Base-by-base conservation (phyloP, 2,113 vertebrate species). In the Trogon surrucura region DNA sequence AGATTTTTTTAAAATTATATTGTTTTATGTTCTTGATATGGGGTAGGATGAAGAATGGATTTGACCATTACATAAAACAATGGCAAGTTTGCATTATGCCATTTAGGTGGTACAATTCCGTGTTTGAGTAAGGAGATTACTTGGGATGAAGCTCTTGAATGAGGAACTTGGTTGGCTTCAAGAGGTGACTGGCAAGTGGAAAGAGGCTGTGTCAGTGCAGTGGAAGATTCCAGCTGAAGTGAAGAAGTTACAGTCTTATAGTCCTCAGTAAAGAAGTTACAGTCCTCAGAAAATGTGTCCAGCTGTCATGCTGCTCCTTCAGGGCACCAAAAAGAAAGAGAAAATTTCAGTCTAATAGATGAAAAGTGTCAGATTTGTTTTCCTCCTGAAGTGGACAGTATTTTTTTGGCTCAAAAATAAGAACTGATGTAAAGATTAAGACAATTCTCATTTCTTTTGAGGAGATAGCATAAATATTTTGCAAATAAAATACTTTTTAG, bases 391-490 rank as follows among this genome's bases (percentile, higher is more conserved):
- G 79, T 5, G 7, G 58, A 78, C 32, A 78, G 56, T 38, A 6
- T 73, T 78, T 88, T 88, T 93, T 75, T 93, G 75, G 75, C 85
- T 90, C 56, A 80, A 54, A 93, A 91, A 57, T 84, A 67, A 89
- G 27, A 82, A 86, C 51, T 74, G 79, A 88, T 82, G 50, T 65
- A 71, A 96, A 89, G 86, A 81, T 89, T 82, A 88, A 84, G 71
- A 87, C 81, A 91, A 65, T 93, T 6, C 16, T 81, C 0, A 41
- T 79, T 90, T 83, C 29, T 91, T 89, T 58, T 78, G 19, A 26
- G 23, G 16, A 71, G 47, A 96, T 34, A 83, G 56, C n/a, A 34
- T 85, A 90, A 91, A 94, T 94, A 93, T 90, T 96, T 94, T 90
- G 41, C 38, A 67, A 88, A 83, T 82, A 70, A 89, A 88, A 84